phyloP scores from a whole-genome alignment of 2,888 invertebrate species.

The Eupithecia subumbrata region DNA sequence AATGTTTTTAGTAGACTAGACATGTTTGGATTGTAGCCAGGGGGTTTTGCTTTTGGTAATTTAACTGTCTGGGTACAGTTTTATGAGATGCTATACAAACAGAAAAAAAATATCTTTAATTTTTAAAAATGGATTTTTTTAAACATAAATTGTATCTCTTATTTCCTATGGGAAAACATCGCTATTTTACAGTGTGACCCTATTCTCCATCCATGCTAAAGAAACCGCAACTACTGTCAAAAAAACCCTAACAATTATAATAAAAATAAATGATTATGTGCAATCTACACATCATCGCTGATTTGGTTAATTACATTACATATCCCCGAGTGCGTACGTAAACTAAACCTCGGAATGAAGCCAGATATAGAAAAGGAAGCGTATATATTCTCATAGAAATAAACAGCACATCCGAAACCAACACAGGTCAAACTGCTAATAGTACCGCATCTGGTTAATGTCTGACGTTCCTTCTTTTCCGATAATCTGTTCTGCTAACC shows the following conservation, averaged over 20 bases:
- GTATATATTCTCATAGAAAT: constrained; percentile 38
- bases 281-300: not conserved
- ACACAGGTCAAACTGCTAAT: constrained; percentile 58
- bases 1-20: constrained; percentile 49
- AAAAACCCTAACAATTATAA: too few relatives aligned
- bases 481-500: not conserved
- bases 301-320: not conserved
- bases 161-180: not conserved
- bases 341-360: not conserved
- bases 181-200: not conserved
- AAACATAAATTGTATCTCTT: not conserved
- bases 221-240: not conserved
- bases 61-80: not conserved
- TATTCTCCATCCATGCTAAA: not conserved
- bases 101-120: not conserved
- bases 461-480: constrained; percentile 42
- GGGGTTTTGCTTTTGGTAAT: constrained; percentile 5
- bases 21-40: constrained; percentile 71
- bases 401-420: constrained; percentile 31
- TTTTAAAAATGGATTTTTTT: not conserved
- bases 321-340: not conserved
- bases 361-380: not conserved
- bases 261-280: too few relatives aligned
- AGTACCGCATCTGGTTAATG: constrained; percentile 65
- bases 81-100: not conserved